A percentile compares a stretch with the other conserved stretches of the same genome.
Evolutionary conservation across 2,888 invertebrate genomes (phyloP).

Genomic region (Caradrina kadenii): DNA sequence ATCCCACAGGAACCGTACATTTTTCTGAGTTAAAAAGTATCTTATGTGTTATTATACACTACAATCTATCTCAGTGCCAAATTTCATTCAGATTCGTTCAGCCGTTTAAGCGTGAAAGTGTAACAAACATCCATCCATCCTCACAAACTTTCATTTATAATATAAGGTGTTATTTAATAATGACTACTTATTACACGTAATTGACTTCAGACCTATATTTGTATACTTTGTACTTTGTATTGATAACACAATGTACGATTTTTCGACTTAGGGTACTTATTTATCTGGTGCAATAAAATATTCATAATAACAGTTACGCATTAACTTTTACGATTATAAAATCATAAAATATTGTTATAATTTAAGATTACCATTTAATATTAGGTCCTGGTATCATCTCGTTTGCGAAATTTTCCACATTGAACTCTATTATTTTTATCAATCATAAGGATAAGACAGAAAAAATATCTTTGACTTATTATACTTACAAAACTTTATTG

Average conservation of each 20-base stretch:
- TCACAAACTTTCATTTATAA: too few species aligned
- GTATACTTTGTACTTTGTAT: too few species aligned
- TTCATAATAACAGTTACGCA: background rate
- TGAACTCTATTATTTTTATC: constrained; percentile 19
- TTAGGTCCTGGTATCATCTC: background rate
- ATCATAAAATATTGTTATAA: constrained; percentile 18
- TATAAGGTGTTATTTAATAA: background rate
- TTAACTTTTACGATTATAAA: background rate
- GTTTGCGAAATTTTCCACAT: constrained; percentile 44
- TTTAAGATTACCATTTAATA: constrained; percentile 18
- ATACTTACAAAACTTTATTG: too few species aligned
- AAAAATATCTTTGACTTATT: too few species aligned
- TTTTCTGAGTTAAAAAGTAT: too few species aligned
- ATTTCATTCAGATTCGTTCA: too few species aligned
- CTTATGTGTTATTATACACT: too few species aligned
- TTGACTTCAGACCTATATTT: background rate
- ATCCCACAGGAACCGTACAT: too few species aligned
- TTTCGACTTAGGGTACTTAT: background rate
- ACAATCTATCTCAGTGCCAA: too few species aligned
- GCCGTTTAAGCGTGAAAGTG: too few species aligned
- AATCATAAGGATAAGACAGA: background rate
- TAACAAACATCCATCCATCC: too few species aligned
- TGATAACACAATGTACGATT: too few species aligned
- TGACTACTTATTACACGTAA: background rate
- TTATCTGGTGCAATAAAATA: constrained; percentile 18